A percentile compares a stretch with the other conserved stretches of the same genome.
phyloP scores from a whole-genome alignment of 2,113 vertebrate genomes.

The Scartelaos histophorus region DNA sequence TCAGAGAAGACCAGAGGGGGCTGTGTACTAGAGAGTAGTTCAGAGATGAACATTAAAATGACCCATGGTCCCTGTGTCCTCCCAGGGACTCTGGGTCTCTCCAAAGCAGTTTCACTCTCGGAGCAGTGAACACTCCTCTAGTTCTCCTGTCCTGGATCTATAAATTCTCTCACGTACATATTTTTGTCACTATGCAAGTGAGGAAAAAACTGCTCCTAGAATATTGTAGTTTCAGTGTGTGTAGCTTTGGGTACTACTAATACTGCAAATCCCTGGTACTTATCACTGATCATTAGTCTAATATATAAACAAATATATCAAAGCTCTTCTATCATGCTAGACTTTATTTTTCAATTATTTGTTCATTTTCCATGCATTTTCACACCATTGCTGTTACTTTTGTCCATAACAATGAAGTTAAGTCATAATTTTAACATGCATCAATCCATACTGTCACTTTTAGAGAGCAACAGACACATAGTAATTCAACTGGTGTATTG shows the following conservation, averaged over 20 bases:
- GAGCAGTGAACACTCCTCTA: background rate
- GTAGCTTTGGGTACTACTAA: too few species aligned
- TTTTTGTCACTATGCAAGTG: background rate
- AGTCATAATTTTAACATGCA: background rate
- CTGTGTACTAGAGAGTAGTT: background rate
- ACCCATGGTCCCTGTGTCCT: background rate
- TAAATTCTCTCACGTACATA: conserved; percentile 17
- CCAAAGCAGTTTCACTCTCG: conserved; percentile 14
- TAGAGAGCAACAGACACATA: background rate
- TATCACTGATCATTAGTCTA: too few species aligned
- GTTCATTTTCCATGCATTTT: too few species aligned
- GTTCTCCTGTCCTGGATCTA: conserved; percentile 15
- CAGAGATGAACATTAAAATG: too few species aligned
- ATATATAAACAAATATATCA: too few species aligned
- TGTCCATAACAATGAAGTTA: background rate
- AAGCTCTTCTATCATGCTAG: too few species aligned
- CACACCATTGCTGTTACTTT: background rate
- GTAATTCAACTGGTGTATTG: too few species aligned
- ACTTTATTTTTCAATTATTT: too few species aligned
- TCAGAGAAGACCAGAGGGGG: background rate
- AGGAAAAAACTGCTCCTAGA: background rate
- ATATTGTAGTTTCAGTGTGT: too few species aligned
- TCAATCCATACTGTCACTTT: background rate
- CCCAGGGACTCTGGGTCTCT: too few species aligned
- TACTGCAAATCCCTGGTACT: too few species aligned